Base-by-base conservation (phyloP, 2,797 vertebrate species). In the Notolepis coatsorum region DNA sequence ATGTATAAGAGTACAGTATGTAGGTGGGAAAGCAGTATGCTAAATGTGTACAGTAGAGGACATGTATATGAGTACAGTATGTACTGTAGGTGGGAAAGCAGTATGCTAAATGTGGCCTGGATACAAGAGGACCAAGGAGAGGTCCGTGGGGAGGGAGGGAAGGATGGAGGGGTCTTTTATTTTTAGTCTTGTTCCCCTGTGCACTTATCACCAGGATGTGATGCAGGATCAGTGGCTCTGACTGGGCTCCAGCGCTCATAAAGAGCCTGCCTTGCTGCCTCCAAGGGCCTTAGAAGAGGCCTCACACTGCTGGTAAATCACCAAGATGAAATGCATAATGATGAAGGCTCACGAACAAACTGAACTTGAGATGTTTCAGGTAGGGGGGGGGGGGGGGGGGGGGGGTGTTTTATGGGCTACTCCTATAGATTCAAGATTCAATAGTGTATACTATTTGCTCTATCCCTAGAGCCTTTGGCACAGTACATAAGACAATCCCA, bases 111-210 rank as follows among this genome's bases (percentile, higher is more conserved):
- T 65, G 75, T 73, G 69, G 71, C 75, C 63, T 56, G 60, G 70
- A 82, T 81, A 80, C 71, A 74, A 20, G 23, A 49, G 47, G 49
- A 61, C 31, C 25, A 13, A 65, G 60, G 43, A 52, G 66, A 61
- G 59, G 43, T 54, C 35, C 33, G 47, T 60, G 63, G 41, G 55
- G 58, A 61, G 10, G 61, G 61, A 69, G 61, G 61, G 71, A 23
- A 35, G 17, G 23, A 15, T 7, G 7, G 25, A 4, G 25, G 23
- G 55, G 21, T 25, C 18, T 43, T 77, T 71, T 89, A 87, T 87
- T 89, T 87, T 82, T 88, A 87, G 84, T 48, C 4, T 51, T 13
- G 51, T 57, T 77, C 67, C 70, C 49, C 42, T 48, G 65, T 12
- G 39, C 53, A 56, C 71, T 79, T 73, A 65, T 81, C 75, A 78